Percentiles rank a stretch among this genome's conserved stretches.
phyloP scores from a whole-genome alignment of 2,113 vertebrate genomes.

The Gobio gobio region DNA sequence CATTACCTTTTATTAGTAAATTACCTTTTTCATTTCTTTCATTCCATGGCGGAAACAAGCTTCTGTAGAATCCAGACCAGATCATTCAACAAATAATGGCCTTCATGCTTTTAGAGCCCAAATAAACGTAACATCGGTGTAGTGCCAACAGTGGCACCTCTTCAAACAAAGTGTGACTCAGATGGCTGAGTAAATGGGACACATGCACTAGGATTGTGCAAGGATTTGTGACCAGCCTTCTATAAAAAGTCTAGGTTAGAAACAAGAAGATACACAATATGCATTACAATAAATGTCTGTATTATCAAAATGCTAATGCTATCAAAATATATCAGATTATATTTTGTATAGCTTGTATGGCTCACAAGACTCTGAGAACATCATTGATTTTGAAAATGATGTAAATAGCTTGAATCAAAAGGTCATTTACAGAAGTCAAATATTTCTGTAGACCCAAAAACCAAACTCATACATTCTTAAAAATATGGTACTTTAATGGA shows the following conservation, averaged over 20 bases:
- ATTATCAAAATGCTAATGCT: neutral
- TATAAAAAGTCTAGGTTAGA: neutral
- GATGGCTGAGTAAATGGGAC: neutral
- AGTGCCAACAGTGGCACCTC: neutral
- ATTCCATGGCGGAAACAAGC: neutral
- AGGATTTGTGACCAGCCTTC: neutral
- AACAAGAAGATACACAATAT: neutral
- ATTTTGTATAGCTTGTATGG: neutral
- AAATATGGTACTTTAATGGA: too few species aligned
- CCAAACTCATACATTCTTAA: too few species aligned
- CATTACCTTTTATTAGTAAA: too few species aligned
- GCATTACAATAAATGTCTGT: neutral
- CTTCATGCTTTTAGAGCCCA: neutral
- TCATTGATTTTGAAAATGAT: neutral
- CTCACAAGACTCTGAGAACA: neutral
- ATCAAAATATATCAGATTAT: neutral
- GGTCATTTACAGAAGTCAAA: conserved; percentile 2
- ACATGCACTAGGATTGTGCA: neutral
- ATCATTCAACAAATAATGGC: neutral
- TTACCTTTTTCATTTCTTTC: too few species aligned
- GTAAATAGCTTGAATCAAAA: neutral
- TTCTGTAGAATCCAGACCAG: neutral
- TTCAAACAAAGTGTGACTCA: neutral
- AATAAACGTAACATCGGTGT: neutral
- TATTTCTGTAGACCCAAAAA: neutral